These are phyloP conservation scores for Dasypus novemcinctus DNA, from an alignment of 2,113 vertebrate genomes.

Conservation along the genomic window DNA sequence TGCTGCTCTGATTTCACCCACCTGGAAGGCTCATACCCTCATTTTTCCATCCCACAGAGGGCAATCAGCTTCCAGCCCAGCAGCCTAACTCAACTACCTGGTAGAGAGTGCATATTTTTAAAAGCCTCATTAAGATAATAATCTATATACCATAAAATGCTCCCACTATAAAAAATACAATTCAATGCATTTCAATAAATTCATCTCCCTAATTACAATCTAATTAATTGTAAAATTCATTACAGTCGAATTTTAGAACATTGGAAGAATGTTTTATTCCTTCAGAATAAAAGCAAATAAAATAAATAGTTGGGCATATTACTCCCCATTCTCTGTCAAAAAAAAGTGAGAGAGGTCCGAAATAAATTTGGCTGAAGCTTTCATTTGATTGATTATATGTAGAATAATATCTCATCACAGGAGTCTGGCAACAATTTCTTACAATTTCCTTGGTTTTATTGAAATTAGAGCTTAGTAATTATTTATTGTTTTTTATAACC, in stretches of 20 bases:
- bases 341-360: constrained; percentile 29
- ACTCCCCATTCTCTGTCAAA: background rate
- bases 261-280: background rate
- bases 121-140: background rate
- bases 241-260: background rate
- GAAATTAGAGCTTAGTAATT: constrained; percentile 7
- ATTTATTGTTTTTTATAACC: constrained; percentile 19
- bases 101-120: background rate
- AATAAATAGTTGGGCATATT: constrained; percentile 2
- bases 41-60: background rate
- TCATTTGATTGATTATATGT: background rate
- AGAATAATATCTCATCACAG: constrained; percentile 11
- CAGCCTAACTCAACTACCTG: background rate
- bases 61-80: background rate
- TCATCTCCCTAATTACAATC: background rate
- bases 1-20: background rate
- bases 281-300: constrained; percentile 1
- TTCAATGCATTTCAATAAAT: background rate
- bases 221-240: background rate
- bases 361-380: constrained; percentile 37
- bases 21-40: background rate
- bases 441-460: constrained; percentile 38
- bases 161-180: background rate
- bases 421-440: background rate
- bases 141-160: background rate